A percentile compares a stretch with the other conserved stretches of the same genome.
Conservation (phyloP, 2,113 vertebrate species). For the Protobothrops flavoviridis region DNA sequence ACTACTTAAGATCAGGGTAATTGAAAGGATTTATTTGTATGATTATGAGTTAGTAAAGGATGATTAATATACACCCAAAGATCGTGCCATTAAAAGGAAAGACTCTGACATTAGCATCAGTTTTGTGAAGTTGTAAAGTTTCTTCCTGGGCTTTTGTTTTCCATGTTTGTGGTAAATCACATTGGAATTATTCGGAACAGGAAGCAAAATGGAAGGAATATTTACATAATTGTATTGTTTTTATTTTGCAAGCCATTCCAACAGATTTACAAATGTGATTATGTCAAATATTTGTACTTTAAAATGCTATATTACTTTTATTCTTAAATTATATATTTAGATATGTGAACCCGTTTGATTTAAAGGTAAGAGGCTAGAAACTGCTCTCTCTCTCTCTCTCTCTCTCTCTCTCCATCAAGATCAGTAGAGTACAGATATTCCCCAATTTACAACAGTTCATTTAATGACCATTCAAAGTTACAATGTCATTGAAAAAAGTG, state of each 20-base stretch:
- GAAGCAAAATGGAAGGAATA: constrained; percentile 51
- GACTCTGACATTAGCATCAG: constrained; percentile 42
- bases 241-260: constrained; percentile 48
- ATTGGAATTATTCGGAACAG: constrained; percentile 41
- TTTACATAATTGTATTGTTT: constrained; percentile 29
- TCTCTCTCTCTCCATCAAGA: not conserved
- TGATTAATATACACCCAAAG: constrained; percentile 49
- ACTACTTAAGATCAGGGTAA: constrained; percentile 65
- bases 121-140: constrained; percentile 59
- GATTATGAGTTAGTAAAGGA: constrained; percentile 59
- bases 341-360: not conserved
- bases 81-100: constrained; percentile 59
- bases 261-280: constrained; percentile 25
- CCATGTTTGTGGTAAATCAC: constrained; percentile 23
- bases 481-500: not conserved
- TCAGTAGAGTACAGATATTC: not conserved
- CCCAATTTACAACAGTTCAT: not conserved
- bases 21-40: constrained; percentile 64
- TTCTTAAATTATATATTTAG: constrained; percentile 49
- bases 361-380: not conserved
- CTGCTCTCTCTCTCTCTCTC: not conserved
- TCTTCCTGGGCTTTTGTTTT: constrained; percentile 43
- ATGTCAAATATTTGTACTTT: constrained; percentile 56
- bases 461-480: not conserved
- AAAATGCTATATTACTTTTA: constrained; percentile 60